phyloP scores from a whole-genome alignment of 2,888 invertebrate species.

The Nezara viridula region DNA sequence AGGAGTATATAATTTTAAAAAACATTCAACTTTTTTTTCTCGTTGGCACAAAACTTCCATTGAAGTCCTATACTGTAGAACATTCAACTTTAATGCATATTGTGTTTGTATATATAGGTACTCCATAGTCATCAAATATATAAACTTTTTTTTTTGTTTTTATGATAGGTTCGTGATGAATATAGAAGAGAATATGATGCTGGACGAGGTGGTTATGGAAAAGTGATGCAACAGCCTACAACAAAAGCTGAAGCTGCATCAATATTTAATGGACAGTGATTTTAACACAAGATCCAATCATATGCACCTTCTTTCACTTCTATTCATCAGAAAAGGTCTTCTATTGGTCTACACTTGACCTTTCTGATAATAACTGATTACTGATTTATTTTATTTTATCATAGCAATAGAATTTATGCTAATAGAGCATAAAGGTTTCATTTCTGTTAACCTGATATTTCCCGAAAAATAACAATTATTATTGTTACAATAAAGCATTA shows the following conservation, averaged over 20 bases:
- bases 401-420: background rate
- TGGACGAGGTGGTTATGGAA: conserved; percentile 97
- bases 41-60: too few species aligned
- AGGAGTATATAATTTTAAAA: too few species aligned
- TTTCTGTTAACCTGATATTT: background rate
- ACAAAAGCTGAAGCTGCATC: conserved; percentile 62
- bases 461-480: background rate
- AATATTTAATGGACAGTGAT: conserved; percentile 62
- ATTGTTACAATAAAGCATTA: background rate
- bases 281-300: background rate
- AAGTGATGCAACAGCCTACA: conserved; percentile 88
- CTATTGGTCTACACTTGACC: background rate
- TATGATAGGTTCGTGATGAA: conserved; percentile 90
- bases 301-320: conserved; percentile 42
- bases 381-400: background rate
- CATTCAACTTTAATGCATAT: too few species aligned
- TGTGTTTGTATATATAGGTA: too few species aligned
- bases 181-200: conserved; percentile 97
- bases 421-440: background rate
- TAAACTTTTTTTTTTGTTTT: too few species aligned
- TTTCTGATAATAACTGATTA: background rate
- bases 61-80: too few species aligned
- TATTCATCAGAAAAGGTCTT: background rate
- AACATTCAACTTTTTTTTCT: too few species aligned
- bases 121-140: too few species aligned